phyloP scores from a whole-genome alignment of 2,888 invertebrate species.

The Nemoura dubitans region DNA sequence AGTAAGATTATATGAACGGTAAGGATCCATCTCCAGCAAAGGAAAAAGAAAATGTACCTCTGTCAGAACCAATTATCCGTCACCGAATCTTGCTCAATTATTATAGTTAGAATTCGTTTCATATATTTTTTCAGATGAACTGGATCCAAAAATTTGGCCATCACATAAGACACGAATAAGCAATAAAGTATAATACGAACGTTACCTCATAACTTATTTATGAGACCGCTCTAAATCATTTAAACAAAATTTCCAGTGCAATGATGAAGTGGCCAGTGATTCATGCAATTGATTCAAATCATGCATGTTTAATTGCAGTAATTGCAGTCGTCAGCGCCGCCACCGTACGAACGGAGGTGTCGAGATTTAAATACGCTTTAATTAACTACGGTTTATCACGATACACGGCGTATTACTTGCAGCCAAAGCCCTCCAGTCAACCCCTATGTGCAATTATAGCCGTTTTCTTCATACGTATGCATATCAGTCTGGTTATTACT shows the following conservation, averaged over 20 bases:
- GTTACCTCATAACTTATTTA: not conserved
- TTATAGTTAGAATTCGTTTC: not conserved
- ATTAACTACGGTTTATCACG: conserved; percentile 42
- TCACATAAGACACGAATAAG: not conserved
- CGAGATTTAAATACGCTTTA: conserved; percentile 44
- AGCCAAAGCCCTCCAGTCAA: not conserved
- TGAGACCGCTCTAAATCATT: conserved; percentile 23
- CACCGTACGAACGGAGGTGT: conserved; percentile 41
- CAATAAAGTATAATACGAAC: not conserved
- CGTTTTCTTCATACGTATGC: not conserved
- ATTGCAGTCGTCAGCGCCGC: conserved; percentile 41
- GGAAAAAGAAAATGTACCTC: not conserved
- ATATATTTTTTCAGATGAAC: too few relatives aligned
- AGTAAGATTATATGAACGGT: not conserved
- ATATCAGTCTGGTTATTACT: not conserved
- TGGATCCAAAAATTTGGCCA: not conserved
- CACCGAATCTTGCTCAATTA: not conserved
- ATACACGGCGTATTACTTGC: conserved; percentile 28
- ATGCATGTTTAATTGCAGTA: conserved; percentile 47
- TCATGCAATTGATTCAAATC: conserved; percentile 46
- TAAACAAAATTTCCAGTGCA: conserved; percentile 22
- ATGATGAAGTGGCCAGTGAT: conserved; percentile 7
- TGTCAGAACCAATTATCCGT: not conserved
- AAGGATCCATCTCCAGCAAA: not conserved
- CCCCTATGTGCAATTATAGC: not conserved